Base-by-base conservation (phyloP, 1,140 invertebrate genomes). In the Rhagoletis pomonella region DNA sequence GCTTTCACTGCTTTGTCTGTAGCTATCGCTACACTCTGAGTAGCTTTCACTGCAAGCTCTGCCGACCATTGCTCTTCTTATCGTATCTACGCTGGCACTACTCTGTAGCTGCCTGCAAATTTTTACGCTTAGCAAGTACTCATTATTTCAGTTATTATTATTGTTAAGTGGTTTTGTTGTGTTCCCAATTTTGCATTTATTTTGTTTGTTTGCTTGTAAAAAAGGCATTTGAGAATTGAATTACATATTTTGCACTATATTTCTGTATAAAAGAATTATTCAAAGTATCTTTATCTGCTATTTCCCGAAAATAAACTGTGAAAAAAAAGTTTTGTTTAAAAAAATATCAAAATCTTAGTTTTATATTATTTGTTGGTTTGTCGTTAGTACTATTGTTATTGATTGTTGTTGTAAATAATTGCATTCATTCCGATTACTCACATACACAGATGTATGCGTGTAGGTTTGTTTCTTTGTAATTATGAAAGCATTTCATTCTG, bases 181-280 rank as follows among this genome's bases (percentile, higher is more conserved):
- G 85, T 77, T 59, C 39, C 84, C 84, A 50, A 69, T 86, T 77
- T 59, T 58, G 86, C 69, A 10, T 81, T 81, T 85, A 29, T 87
- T 87, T 29, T 88, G 84, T 88, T 87, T 88, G 69, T 73, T 88
- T 84, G 42, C 6, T 84, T 86, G 58, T 86, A 67, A 87, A 67
- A 81, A 81, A 81, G 73, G 73, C 73, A 81, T 81, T 81, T 55
- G 47, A 9, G 47, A 81, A 81, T 81, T 81, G 73, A 81, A 81
- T 29, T 29, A 29, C 29, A 81, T 55, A 81, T 14, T 81, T 81
- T 81, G 73, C 73, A 81, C 73, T 81, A 81, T 81, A 55, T 81
- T 73, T 47, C 39, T 73, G 39, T 73, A 44, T 47, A 73, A 73
- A 73, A 62, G 0, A 73, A 73, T 55, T 39, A 73, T 44, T 73